These are phyloP conservation scores for Alentia gelatinosa DNA, from an alignment of 2,888 invertebrate species.

Conservation along the genomic window DNA sequence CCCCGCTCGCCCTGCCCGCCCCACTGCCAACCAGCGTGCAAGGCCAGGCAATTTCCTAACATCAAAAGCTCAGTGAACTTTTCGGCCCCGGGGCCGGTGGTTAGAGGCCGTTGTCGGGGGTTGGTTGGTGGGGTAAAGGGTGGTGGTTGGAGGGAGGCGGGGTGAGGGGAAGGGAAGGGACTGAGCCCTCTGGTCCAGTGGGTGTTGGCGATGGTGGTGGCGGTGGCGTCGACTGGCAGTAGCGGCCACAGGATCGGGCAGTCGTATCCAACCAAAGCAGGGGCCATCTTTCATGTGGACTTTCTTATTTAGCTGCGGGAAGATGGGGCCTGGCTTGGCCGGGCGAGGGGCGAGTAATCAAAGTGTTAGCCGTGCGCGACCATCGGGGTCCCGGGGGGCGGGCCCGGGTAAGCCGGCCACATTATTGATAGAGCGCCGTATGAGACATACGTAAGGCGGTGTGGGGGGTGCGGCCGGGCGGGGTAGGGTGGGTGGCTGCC, in stretches of 20 bases:
- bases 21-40: background rate
- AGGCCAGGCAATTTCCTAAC: conserved; percentile 23
- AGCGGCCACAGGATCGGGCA: background rate
- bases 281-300: conserved; percentile 26
- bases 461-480: background rate
- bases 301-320: conserved; percentile 34
- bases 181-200: too few species aligned
- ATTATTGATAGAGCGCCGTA: conserved; percentile 33
- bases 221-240: background rate
- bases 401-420: background rate
- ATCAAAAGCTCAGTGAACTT: conserved; percentile 43
- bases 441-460: conserved; percentile 41
- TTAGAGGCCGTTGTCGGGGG: background rate
- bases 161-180: background rate
- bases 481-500: background rate
- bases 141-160: background rate
- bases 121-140: background rate
- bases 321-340: background rate
- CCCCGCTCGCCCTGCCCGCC: background rate
- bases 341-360: background rate
- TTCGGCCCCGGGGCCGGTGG: background rate
- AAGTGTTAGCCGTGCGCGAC: conserved; percentile 45
- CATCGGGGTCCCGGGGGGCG: conserved; percentile 9
- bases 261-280: conserved; percentile 8
- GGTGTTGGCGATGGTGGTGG: too few species aligned